Evolutionary conservation across 2,797 vertebrate species (phyloP).

Genomic region (Zonotrichia albicollis): DNA sequence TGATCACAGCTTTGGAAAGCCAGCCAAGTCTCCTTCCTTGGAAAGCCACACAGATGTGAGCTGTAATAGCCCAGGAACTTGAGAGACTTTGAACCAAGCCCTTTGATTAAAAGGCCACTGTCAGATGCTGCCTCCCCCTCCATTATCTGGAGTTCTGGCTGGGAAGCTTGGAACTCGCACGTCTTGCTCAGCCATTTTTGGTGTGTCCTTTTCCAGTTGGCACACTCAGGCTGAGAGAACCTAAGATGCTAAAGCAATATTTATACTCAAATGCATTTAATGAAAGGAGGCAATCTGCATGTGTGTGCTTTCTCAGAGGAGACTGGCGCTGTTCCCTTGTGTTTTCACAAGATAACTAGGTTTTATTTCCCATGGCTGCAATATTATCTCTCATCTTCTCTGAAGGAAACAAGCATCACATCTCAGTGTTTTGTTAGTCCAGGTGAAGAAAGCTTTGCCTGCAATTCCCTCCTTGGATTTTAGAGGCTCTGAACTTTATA

Average conservation of each 20-base stretch:
- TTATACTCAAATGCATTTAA: slow-evolving; percentile 63
- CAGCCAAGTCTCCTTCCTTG: slow-evolving; percentile 53
- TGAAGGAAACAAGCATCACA: not conserved
- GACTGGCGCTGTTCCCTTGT: slow-evolving; percentile 57
- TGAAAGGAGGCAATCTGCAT: slow-evolving; percentile 69
- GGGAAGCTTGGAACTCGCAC: slow-evolving; percentile 32
- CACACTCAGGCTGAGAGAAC: slow-evolving; percentile 45
- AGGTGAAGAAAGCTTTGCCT: slow-evolving; percentile 30
- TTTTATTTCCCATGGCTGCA: slow-evolving; percentile 50
- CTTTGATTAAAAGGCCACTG: slow-evolving; percentile 53
- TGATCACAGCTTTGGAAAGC: slow-evolving; percentile 19
- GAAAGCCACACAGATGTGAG: slow-evolving; percentile 46
- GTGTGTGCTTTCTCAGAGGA: slow-evolving; percentile 59
- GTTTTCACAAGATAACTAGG: slow-evolving; percentile 44
- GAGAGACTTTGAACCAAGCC: slow-evolving; percentile 30
- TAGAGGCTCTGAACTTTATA: not conserved
- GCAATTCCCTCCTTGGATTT: not conserved
- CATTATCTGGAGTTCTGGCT: slow-evolving; percentile 20
- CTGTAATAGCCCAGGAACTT: slow-evolving; percentile 16
- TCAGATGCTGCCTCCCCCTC: slow-evolving; percentile 41
- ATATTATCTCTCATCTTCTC: slow-evolving; percentile 33
- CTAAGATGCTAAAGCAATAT: slow-evolving; percentile 68
- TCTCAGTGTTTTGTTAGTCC: slow-evolving; percentile 11
- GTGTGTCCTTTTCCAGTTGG: slow-evolving; percentile 68
- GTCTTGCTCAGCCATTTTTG: slow-evolving; percentile 55